phyloP scores from a whole-genome alignment of 2,113 vertebrate species.

The Cavia aperea region DNA sequence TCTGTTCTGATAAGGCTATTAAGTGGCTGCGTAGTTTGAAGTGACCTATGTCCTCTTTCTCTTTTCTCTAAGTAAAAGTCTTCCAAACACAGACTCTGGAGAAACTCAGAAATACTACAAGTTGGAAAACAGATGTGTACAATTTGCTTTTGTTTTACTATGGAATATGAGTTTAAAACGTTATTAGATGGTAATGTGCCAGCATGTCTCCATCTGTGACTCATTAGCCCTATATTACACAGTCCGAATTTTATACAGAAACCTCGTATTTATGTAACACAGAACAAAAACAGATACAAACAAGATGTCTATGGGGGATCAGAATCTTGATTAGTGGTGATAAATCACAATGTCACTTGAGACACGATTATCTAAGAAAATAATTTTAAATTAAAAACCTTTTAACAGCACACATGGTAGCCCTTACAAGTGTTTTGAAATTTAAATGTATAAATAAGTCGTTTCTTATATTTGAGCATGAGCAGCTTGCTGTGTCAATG shows the following conservation, averaged over 20 bases:
- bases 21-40: not conserved
- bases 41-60: conserved; percentile 57
- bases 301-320: conserved; percentile 60
- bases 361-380: conserved; percentile 65
- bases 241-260: conserved; percentile 69
- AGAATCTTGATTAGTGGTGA: conserved; percentile 62
- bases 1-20: conserved; percentile 15
- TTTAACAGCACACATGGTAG: conserved; percentile 58
- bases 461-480: conserved; percentile 41
- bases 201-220: conserved; percentile 78
- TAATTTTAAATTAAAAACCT: conserved; percentile 63
- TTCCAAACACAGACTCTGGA: conserved; percentile 57
- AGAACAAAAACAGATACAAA: conserved; percentile 73
- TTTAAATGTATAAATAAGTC: conserved; percentile 58
- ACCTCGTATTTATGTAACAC: conserved; percentile 61
- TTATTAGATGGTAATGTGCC: conserved; percentile 73
- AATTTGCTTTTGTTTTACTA: conserved; percentile 75
- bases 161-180: conserved; percentile 73
- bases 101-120: conserved; percentile 65
- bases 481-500: conserved; percentile 30
- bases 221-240: conserved; percentile 77
- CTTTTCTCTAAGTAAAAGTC: conserved; percentile 56
- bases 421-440: conserved; percentile 55
- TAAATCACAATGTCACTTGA: conserved; percentile 64
- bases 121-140: conserved; percentile 74